Evolutionary conservation across 2,797 vertebrate species (phyloP), one percentile per base, ranked within the genome.

Genomic region (Cynodonichthys magdalenae): DNA sequence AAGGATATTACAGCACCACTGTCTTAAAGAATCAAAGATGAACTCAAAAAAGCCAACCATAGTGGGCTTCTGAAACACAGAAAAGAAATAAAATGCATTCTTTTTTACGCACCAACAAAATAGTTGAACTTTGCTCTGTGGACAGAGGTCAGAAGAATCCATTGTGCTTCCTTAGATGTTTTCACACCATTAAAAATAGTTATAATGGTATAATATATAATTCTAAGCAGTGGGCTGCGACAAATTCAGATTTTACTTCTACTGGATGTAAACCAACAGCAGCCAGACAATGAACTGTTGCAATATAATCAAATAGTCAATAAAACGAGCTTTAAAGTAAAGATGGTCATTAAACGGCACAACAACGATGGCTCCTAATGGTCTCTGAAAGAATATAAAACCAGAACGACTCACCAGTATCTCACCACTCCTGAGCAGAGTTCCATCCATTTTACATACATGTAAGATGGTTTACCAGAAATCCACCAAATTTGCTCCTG

Each of bases 151-250:
- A 47, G 59, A 65, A 79, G 49, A 71, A 76, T 74, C 53, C 81
- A 71, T 17, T 48, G 58, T 68, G 69, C 12, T 86, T 84, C 77
- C 74, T 77, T 47, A 70, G 66, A 77, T 53, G 56, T 83, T 87
- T 88, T 74, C 84, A 72, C 71, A 71, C 64, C 78, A 85, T 85
- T 87, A 75, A 74, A 70, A 84, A 79, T 77, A 79, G 85, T 78
- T 75, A 78, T 66, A 54, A 57, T 45, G 72, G 69, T 52, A 69
- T n/a, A n/a, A n/a, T n/a, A n/a, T n/a, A n/a, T n/a, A n/a, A 84
- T 83, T 81, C 77, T 53, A 46, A 61, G 52, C 51, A 45, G 34
- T 65, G 63, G 58, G 71, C 62, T 51, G 66, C 78, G 15, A 59
- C 44, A 73, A 58, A 76, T 64, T 55, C 24, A 69, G 71, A 77